Base-by-base conservation (phyloP, 2,797 vertebrate species). In the Phoxinus dragarum region DNA sequence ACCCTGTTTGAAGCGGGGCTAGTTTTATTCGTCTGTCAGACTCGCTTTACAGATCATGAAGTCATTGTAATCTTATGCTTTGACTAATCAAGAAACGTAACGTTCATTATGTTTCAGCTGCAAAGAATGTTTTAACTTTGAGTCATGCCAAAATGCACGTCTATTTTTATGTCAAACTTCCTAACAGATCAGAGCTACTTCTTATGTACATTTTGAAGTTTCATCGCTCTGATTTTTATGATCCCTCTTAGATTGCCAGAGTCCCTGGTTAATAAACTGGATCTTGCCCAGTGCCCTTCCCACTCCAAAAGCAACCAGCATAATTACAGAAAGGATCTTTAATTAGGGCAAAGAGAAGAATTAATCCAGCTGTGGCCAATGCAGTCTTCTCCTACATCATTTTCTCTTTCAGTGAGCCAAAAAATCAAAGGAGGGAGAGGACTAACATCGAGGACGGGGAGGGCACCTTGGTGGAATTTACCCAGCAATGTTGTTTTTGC, bases 311-410 rank as follows among this genome's bases (percentile, higher is more conserved):
- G 88, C 86, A 90, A 87, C 86, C 84, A 75, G 82, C 86, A 85
- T 91, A 91, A 92, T 92, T 92, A 91, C 91, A 88, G 87, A 89
- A 86, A 89, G 40, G 81, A 89, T 89, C 90, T 92, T 90, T 91
- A 92, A 92, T 91, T 92, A 91, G 90, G 88, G 88, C 88, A 90
- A 86, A 89, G 88, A 89, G 88, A 88, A 89, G 86, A 92, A 91
- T 92, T 88, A 91, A 91, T 84, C 88, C 85, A 88, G 78, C 88
- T 82, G 87, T 80, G 85, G 83, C 86, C 84, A 85, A 89, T 38
- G 86, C 82, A 56, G 85, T 86, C 76, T 87, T 88, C 83, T 88
- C 78, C 81, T 89, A 86, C 83, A 87, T 84, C 64, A 88, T 88
- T 88, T 89, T 88, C 87, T 87, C 85, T 88, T 88, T 87, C 89